phyloP scores from a whole-genome alignment of 2,888 invertebrate genomes.

The Sialis lutaria region DNA sequence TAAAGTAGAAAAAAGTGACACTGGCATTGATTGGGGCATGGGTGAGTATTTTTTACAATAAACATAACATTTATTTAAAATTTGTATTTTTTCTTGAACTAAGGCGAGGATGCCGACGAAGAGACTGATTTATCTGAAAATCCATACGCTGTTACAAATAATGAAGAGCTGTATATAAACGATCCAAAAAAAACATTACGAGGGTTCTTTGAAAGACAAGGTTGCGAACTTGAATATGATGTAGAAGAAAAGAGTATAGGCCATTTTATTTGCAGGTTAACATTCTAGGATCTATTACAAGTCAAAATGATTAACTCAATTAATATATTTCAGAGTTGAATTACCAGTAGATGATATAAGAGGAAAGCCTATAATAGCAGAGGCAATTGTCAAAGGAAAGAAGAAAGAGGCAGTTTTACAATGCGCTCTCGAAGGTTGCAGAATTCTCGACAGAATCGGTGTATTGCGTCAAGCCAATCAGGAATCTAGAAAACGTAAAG shows the following conservation, averaged over 20 bases:
- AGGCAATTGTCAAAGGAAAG: conserved; percentile 75
- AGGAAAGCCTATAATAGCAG: conserved; percentile 64
- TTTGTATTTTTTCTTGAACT: conserved; percentile 7
- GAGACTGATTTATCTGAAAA: conserved; percentile 67
- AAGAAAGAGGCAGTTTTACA: conserved; percentile 88
- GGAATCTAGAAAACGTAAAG: conserved; percentile 66
- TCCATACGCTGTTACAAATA: conserved; percentile 62
- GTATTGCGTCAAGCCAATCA: conserved; percentile 73
- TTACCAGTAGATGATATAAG: conserved; percentile 64
- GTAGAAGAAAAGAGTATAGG: conserved; percentile 74
- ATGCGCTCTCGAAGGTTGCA: conserved; percentile 89
- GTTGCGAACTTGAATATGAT: conserved; percentile 69
- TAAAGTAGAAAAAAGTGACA: conserved; percentile 31
- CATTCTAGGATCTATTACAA: neutral
- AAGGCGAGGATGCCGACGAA: conserved; percentile 74
- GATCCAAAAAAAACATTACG: conserved; percentile 92
- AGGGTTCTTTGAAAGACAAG: conserved; percentile 89
- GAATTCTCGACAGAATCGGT: conserved; percentile 75
- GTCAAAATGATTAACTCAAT: neutral
- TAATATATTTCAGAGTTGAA: conserved; percentile 37
- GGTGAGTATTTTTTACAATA: conserved; percentile 26
- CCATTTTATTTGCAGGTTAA: conserved; percentile 63
- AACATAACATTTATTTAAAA: conserved; percentile 1
- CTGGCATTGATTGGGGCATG: conserved; percentile 88
- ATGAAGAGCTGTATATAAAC: conserved; percentile 79